Conservation (phyloP, 2,888 invertebrate genomes). For the Anoncus sp. region DNA sequence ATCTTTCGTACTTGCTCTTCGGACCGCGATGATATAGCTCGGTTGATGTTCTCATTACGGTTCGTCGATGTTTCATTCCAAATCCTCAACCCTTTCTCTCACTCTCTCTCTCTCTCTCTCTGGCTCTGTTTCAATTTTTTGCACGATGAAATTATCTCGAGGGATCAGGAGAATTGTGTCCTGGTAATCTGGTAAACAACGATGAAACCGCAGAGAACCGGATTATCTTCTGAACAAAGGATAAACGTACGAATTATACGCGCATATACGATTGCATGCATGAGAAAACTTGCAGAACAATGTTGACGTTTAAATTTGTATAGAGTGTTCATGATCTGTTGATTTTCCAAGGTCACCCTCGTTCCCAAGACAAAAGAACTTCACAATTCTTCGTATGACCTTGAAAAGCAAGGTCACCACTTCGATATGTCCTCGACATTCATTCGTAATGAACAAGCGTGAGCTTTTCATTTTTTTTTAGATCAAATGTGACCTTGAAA, state of each 20-base stretch:
- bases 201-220: conserved; percentile 11
- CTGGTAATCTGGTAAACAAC: neutral
- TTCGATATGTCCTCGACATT: no score
- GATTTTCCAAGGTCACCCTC: no score
- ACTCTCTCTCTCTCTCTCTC: neutral
- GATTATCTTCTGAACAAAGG: conserved; percentile 21
- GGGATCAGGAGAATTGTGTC: conserved; percentile 4
- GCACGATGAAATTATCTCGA: conserved; percentile 49
- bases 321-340: no score
- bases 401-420: no score
- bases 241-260: neutral
- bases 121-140: conserved; percentile 44
- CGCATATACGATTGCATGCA: neutral
- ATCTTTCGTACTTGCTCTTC: conserved; percentile 7
- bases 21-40: conserved; percentile 28
- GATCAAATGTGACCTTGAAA: no score
- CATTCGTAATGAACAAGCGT: no score
- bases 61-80: conserved; percentile 36
- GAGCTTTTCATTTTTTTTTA: neutral
- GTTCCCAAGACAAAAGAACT: no score
- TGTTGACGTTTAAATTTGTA: neutral
- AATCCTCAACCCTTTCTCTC: conserved; percentile 21
- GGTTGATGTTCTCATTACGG: conserved; percentile 45
- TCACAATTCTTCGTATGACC: no score
- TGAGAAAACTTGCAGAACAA: neutral